A percentile compares a stretch with the other conserved stretches of the same genome.
Conservation (phyloP, 1,140 invertebrate genomes). For the Lepeophtheirus salmonis region DNA sequence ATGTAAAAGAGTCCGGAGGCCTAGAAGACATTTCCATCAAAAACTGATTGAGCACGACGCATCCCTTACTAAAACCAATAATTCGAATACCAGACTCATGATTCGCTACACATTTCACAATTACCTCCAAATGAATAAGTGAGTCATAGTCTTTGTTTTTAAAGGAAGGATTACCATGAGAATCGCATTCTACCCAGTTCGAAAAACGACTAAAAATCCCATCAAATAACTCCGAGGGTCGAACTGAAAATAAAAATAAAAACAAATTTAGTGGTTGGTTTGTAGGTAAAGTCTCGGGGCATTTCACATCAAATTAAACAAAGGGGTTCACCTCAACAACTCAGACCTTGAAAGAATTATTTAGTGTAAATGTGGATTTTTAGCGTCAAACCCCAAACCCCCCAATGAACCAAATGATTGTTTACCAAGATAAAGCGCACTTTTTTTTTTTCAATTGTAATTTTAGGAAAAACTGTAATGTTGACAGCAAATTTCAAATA, state of each 20-base stretch:
- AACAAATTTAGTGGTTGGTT: no score
- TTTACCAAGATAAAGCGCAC: no score
- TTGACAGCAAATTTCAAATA: no score
- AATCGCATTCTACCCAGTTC: background rate
- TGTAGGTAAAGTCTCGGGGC: no score
- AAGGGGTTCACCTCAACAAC: no score
- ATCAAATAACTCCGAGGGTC: background rate
- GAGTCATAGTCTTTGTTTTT: background rate
- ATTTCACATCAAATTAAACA: no score
- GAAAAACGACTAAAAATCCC: background rate
- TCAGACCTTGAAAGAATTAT: no score
- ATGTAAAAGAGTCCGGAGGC: background rate
- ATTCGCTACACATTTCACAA: background rate
- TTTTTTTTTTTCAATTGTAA: no score
- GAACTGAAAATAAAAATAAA: background rate
- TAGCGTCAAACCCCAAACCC: no score
- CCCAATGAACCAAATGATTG: no score
- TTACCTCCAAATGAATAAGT: background rate
- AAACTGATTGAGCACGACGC: background rate
- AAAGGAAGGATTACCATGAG: background rate
- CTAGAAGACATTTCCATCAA: background rate
- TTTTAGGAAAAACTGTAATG: no score
- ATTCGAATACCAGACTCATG: background rate
- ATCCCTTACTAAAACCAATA: background rate
- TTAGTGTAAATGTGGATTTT: no score